Evolutionary conservation across 2,113 vertebrate genomes (phyloP).

Genomic region (Sclerurus mexicanus): DNA sequence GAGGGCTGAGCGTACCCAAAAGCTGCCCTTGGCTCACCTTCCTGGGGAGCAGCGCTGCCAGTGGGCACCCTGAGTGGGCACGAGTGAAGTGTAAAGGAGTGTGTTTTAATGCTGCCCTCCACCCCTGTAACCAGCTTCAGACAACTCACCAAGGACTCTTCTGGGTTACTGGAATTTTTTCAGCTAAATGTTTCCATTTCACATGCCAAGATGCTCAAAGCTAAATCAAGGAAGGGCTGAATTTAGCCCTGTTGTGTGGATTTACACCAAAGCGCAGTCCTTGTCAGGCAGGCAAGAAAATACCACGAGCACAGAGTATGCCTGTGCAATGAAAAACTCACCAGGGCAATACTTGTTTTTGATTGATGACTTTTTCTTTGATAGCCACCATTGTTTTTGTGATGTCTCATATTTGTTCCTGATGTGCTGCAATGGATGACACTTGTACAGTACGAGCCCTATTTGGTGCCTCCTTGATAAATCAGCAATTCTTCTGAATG

Average conservation of each 20-base stretch:
- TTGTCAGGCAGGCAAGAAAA: not conserved
- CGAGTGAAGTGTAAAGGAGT: not conserved
- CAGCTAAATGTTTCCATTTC: not conserved
- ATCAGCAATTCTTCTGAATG: not conserved
- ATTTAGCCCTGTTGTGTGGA: not conserved
- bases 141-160: not conserved
- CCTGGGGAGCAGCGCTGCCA: not conserved
- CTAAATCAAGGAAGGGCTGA: not conserved
- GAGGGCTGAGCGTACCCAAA: not conserved
- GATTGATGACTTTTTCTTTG: not conserved
- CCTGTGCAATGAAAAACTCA: not conserved
- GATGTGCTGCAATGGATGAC: fast-evolving
- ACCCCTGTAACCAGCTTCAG: not conserved
- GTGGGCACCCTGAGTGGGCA: not conserved
- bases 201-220: not conserved
- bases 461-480: not conserved
- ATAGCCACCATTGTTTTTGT: not conserved
- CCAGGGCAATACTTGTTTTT: not conserved
- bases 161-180: not conserved
- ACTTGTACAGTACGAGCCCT: not conserved
- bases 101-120: not conserved
- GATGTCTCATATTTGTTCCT: not conserved
- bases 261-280: not conserved
- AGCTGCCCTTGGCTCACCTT: not conserved
- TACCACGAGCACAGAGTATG: not conserved